Evolutionary conservation across 2,113 vertebrate species (phyloP).

Genomic region (Callopanchax toddi): DNA sequence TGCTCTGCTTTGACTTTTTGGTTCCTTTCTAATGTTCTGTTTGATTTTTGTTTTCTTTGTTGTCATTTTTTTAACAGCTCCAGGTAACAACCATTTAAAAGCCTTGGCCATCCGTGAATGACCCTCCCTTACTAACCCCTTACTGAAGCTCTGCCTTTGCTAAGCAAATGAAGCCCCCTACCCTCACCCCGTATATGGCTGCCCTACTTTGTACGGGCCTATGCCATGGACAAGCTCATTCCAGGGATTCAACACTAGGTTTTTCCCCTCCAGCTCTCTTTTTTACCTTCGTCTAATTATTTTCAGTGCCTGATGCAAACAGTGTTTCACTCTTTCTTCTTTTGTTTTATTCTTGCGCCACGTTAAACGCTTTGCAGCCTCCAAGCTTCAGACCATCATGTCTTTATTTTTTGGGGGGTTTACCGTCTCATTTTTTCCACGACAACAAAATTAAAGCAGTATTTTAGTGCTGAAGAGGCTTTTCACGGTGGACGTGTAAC

Average conservation of each 20-base stretch:
- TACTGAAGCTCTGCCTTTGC: slow-evolving; percentile 84
- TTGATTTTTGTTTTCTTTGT: slow-evolving; percentile 83
- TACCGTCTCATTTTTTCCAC: slow-evolving; percentile 5
- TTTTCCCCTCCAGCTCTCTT: slow-evolving; percentile 78
- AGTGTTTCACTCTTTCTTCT: slow-evolving; percentile 74
- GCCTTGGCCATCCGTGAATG: slow-evolving; percentile 86
- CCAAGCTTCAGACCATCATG: slow-evolving; percentile 63
- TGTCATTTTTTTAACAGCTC: slow-evolving; percentile 86
- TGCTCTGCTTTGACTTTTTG: slow-evolving; percentile 80
- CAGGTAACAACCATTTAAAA: slow-evolving; percentile 89
- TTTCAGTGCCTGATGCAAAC: slow-evolving; percentile 82
- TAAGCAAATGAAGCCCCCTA: slow-evolving; percentile 82
- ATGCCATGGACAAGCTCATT: slow-evolving; percentile 80
- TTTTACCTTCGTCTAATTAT: slow-evolving; percentile 75
- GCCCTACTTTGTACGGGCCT: slow-evolving; percentile 80
- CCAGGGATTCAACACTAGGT: slow-evolving; percentile 82
- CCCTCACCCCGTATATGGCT: slow-evolving; percentile 78
- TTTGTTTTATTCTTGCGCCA: slow-evolving; percentile 65
- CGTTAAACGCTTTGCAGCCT: slow-evolving; percentile 78
- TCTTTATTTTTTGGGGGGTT: neutral
- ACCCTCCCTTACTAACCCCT: slow-evolving; percentile 84
- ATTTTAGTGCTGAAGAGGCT: slow-evolving; percentile 37
- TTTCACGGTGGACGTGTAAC: slow-evolving; percentile 45
- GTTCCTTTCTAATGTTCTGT: slow-evolving; percentile 83
- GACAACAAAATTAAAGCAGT: slow-evolving; percentile 30